These are phyloP conservation scores for Akabosia matsudoensis DNA, from an alignment of 1,140 invertebrate species.

Conservation along the genomic window DNA sequence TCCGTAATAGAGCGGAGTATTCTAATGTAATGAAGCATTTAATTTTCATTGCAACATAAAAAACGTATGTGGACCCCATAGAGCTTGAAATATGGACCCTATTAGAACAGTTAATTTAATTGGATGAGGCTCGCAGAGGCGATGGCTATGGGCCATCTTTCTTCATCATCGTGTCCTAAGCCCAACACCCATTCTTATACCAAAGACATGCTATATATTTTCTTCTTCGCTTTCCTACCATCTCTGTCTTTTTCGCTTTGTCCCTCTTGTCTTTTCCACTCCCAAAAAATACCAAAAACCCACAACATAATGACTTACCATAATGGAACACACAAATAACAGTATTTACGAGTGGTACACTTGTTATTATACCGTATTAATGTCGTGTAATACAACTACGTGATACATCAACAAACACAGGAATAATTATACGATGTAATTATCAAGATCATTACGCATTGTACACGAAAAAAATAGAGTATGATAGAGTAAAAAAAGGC, in stretches of 20 bases:
- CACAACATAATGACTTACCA: slow-evolving; percentile 1
- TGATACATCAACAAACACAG: not conserved
- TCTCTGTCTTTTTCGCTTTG: not conserved
- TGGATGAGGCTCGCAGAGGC: slow-evolving; percentile 19
- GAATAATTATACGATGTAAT: slow-evolving; percentile 5
- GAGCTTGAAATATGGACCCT: slow-evolving; percentile 21
- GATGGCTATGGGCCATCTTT: slow-evolving; percentile 24
- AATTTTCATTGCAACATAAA: slow-evolving; percentile 21
- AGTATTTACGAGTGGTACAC: not conserved
- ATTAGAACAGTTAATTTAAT: slow-evolving; percentile 25
- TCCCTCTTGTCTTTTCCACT: slow-evolving; percentile 2
- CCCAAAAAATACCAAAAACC: slow-evolving; percentile 9
- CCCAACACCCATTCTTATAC: not conserved
- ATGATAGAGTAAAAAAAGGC: too few species aligned
- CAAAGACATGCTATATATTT: not conserved
- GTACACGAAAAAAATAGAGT: too few species aligned
- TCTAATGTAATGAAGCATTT: slow-evolving; percentile 21
- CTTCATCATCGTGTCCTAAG: slow-evolving; percentile 20
- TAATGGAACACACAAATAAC: not conserved
- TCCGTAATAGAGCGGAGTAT: not conserved
- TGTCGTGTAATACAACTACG: not conserved
- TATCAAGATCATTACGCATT: slow-evolving; percentile 20
- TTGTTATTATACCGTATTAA: not conserved
- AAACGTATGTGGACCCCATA: slow-evolving; percentile 12
- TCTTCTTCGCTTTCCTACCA: too few species aligned